phyloP scores from a whole-genome alignment of 2,113 vertebrate species.

The Hylia prasina region DNA sequence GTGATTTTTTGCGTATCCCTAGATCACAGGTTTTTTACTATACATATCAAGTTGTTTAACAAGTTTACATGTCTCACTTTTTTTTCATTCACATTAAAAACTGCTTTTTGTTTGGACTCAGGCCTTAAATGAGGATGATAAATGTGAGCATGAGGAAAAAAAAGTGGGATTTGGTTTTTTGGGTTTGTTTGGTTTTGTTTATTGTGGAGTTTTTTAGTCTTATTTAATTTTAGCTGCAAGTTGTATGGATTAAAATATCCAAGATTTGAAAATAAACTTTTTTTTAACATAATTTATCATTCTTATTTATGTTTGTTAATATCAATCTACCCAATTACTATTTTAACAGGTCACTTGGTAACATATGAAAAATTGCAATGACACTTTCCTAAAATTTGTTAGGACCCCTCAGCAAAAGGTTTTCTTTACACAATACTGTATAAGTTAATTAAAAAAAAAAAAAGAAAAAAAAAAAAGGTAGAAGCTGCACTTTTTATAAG shows the following conservation, averaged over 20 bases:
- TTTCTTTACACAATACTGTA: neutral
- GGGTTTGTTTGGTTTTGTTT: neutral
- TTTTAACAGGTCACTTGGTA: neutral
- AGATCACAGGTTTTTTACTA: neutral
- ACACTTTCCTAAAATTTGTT: neutral
- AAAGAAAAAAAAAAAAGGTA: neutral
- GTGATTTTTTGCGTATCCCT: neutral
- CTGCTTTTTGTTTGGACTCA: neutral
- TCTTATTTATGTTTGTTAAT: neutral
- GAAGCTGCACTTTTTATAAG: neutral
- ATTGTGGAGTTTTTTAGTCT: neutral
- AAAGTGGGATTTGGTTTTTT: fast-evolving
- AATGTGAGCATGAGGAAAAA: fast-evolving
- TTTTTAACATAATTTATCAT: neutral
- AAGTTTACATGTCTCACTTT: neutral
- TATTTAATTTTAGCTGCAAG: neutral
- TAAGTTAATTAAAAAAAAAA: neutral
- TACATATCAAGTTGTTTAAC: neutral
- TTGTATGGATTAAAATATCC: neutral
- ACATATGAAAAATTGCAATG: neutral
- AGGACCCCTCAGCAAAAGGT: fast-evolving
- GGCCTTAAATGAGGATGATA: neutral
- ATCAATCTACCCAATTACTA: neutral
- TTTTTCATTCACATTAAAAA: neutral
- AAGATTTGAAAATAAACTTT: neutral